Base-by-base conservation (phyloP, 1,140 invertebrate species). In the Diorhabda carinulata region DNA sequence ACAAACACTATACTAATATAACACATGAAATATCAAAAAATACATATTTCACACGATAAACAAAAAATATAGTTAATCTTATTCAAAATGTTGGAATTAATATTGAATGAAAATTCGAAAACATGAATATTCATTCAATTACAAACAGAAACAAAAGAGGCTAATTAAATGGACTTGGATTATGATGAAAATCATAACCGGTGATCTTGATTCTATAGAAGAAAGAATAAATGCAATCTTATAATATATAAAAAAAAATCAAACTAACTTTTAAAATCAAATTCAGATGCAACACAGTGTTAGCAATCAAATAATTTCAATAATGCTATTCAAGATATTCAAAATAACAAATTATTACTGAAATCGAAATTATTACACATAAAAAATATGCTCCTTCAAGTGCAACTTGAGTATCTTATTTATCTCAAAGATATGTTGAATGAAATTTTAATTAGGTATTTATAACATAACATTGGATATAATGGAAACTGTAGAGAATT, bases 351-450 rank as follows among this genome's bases (percentile, higher is more conserved):
- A 56, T 7, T 56, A 56, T 25, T 25, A 25, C 25, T 25, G 25
- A 56, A 56, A 56, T 56, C 52, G 6, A 56, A n/a, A 56, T 7
- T 56, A 7, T 56, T 56, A 56, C 52, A 56, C 6, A 7, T 56
- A 2, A 56, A 56, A 56, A 66, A 66, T 59, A 69, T 61, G 64
- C 60, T 61, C 64, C 41, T 42, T 47, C 62, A 58, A 58, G 25
- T 43, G 59, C 52, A 56, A 56, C 52, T 2, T 59, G 2, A 59
- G 10, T 1, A 59, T 59, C 0, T 59, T 10, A 5, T 59, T 9
- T 66, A 61, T 57, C 61, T 61, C 44, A 62, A 62, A 63, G 68
- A 70, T 61, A 66, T 52, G 40, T 64, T 66, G 61, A 52, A 66
- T 70, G 61, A 64, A 57, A 45, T 57, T 52, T 25, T 64, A 61